Conservation (phyloP, 2,888 invertebrate genomes). For the Ellobium chinense region DNA sequence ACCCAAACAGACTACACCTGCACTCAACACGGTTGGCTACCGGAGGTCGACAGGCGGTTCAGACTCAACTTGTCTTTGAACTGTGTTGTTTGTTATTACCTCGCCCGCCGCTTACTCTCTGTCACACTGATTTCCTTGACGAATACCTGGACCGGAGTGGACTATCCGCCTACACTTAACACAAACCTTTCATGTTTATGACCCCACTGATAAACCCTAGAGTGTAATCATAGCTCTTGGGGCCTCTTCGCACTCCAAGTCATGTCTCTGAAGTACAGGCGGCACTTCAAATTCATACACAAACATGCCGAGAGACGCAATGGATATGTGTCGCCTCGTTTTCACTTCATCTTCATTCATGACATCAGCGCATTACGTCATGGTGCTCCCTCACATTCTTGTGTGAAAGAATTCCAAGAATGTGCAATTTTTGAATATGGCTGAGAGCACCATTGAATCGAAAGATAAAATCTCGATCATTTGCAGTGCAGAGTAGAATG, state of each 20-base stretch:
- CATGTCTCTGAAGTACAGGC: not conserved
- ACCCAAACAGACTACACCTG: not conserved
- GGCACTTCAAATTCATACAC: not conserved
- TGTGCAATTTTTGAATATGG: not conserved
- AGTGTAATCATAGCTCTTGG: not conserved
- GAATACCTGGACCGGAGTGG: not conserved
- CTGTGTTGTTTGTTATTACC: not conserved
- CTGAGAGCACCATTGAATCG: too few relatives aligned
- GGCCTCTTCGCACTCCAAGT: not conserved
- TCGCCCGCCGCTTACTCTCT: not conserved
- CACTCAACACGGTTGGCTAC: not conserved
- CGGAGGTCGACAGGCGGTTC: too few relatives aligned
- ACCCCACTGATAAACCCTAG: not conserved
- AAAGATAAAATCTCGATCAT: too few relatives aligned
- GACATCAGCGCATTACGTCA: conserved; percentile 48
- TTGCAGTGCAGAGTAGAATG: too few relatives aligned
- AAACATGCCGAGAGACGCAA: conserved; percentile 15
- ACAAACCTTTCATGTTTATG: not conserved
- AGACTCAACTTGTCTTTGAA: conserved; percentile 6
- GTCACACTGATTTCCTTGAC: not conserved
- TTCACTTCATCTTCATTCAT: conserved; percentile 38
- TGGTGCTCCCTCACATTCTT: not conserved
- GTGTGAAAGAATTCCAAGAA: not conserved
- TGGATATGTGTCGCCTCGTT: conserved; percentile 37
- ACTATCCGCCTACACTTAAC: not conserved